phyloP scores from a whole-genome alignment of 2,888 invertebrate species.

The Vesta saturnalis region DNA sequence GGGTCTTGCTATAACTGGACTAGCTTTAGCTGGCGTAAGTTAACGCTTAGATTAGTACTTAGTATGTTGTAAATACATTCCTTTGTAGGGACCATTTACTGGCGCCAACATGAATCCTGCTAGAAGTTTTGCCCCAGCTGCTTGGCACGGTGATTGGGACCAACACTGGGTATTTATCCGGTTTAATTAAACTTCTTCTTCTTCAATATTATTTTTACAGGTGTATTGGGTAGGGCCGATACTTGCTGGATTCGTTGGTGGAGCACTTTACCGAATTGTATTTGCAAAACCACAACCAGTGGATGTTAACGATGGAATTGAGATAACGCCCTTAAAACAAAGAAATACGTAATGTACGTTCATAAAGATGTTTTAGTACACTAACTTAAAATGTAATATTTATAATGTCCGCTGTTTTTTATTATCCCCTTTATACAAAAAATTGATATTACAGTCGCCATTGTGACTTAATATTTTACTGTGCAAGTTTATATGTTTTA shows the following conservation, averaged over 20 bases:
- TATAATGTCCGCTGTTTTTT: too few relatives aligned
- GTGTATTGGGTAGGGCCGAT: slow-evolving; percentile 58
- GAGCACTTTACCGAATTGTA: slow-evolving; percentile 54
- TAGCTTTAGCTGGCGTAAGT: slow-evolving; percentile 74
- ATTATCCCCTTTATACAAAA: too few relatives aligned
- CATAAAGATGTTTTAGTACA: not conserved
- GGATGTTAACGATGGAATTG: slow-evolving; percentile 43
- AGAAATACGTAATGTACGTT: slow-evolving; percentile 45
- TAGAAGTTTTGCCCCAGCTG: slow-evolving; percentile 75
- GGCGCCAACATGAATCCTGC: slow-evolving; percentile 78
- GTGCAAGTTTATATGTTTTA: too few relatives aligned
- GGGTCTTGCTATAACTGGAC: slow-evolving; percentile 71
- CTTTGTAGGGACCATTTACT: slow-evolving; percentile 64
- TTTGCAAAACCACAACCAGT: slow-evolving; percentile 51
- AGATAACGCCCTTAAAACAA: slow-evolving; percentile 56
- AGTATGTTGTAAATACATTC: not conserved
- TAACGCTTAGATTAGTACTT: not conserved
- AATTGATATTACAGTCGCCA: too few relatives aligned
- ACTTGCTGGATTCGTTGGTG: slow-evolving; percentile 53
- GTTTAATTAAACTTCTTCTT: too few relatives aligned
- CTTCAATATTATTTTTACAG: slow-evolving; percentile 35
- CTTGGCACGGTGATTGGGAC: slow-evolving; percentile 73
- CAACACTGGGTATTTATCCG: slow-evolving; percentile 79
- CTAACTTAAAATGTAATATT: not conserved
- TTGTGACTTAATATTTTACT: too few relatives aligned